Base-by-base conservation (phyloP, 2,888 invertebrate genomes). In the Parelbella ahira region DNA sequence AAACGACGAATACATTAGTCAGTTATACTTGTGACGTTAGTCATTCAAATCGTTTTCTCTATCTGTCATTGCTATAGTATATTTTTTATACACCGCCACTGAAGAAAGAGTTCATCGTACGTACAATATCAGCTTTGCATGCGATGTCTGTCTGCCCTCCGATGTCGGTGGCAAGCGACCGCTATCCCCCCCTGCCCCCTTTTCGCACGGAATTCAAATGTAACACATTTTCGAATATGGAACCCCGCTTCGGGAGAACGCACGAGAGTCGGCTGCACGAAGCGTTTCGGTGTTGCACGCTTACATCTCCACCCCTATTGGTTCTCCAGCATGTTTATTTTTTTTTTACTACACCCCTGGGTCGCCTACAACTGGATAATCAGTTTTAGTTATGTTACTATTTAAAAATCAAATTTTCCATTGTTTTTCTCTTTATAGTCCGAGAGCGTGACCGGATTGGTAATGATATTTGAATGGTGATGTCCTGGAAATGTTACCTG, bases 271-370 rank as follows among this genome's bases (percentile, higher is more conserved):
- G 51, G 54, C 49, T 50, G 50, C 56, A 56, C 56, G 50, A 44
- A 50, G 48, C 55, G 49, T 58, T 34, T 65, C 52, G 68, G 76
- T 77, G 68, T 78, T 71, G 81, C 86, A 86, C 84, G 84, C 83
- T 77, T 79, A 21, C 45, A 62, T 63, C 58, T 66, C 39, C 53
- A 59, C 58, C 9, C 1, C 15, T 18, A 9, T 18, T 47, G 32
- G 71, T 58, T 53, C 66, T 61, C 68, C 68, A 67, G 84, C 83
- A 86, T 83, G 83, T 48, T 60, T 66, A 48, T 65, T 47, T n/a
- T n/a, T n/a, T n/a, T n/a, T n/a, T n/a, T n/a, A n/a, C n/a, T n/a
- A n/a, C n/a, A n/a, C n/a, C 58, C 63, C 61, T 64, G 68, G 60
- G 63, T 52, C 64, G 60, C 58, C 54, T 58, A 5, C 1, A 64